Evolutionary conservation across 2,888 invertebrate genomes (phyloP).

Genomic region (Himalopsyche anomala): DNA sequence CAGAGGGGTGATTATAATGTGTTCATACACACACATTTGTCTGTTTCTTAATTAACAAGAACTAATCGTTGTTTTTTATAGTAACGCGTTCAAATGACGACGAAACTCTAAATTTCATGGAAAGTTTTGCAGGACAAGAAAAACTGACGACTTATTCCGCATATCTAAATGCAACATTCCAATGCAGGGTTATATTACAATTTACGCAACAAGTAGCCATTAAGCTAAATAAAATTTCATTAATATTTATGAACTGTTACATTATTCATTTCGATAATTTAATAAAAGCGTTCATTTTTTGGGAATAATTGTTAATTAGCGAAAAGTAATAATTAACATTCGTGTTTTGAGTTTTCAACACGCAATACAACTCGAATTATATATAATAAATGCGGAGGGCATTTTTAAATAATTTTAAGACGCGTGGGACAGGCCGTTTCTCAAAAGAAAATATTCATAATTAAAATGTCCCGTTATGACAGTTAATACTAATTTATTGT

Average conservation of each 20-base stretch:
- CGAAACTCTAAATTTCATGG: too few relatives aligned
- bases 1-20: too few relatives aligned
- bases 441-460: constrained; percentile 25
- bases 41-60: too few relatives aligned
- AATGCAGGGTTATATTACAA: neutral
- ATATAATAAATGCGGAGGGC: constrained; percentile 1
- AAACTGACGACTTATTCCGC: too few relatives aligned
- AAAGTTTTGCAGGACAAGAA: too few relatives aligned
- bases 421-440: constrained; percentile 21
- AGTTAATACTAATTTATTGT: too few relatives aligned
- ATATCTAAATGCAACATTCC: too few relatives aligned
- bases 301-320: constrained; percentile 43
- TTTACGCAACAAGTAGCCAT: neutral
- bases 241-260: neutral
- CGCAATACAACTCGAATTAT: neutral
- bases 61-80: too few relatives aligned
- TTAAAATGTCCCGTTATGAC: neutral
- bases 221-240: constrained; percentile 19
- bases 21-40: too few relatives aligned
- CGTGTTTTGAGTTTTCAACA: constrained; percentile 12
- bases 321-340: constrained; percentile 28
- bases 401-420: neutral
- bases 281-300: constrained; percentile 12
- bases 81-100: too few relatives aligned
- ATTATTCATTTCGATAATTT: constrained; percentile 35